A percentile compares a stretch with the other conserved stretches of the same genome.
These are phyloP conservation scores for Sciurus niger DNA, from an alignment of 2,113 vertebrate species.

Conservation along the genomic window DNA sequence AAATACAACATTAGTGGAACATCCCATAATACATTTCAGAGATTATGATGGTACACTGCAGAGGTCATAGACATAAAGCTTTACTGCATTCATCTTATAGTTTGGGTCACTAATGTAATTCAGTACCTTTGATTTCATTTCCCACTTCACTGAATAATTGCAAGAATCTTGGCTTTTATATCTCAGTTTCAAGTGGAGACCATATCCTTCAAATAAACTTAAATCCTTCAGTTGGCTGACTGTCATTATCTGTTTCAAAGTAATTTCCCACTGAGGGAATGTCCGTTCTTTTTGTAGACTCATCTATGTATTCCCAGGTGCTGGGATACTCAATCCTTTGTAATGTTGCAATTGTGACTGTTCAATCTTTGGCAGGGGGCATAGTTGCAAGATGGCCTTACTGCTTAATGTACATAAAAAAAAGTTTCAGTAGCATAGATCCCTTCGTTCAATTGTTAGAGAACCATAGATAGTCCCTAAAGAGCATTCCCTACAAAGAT, in stretches of 20 bases:
- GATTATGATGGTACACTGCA: background rate
- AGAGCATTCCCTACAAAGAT: background rate
- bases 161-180: background rate
- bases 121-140: conserved; percentile 49
- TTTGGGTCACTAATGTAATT: conserved; percentile 41
- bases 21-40: background rate
- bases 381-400: background rate
- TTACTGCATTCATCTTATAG: background rate
- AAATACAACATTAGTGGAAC: background rate
- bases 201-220: background rate
- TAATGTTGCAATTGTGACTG: background rate
- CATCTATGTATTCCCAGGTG: background rate
- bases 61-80: background rate
- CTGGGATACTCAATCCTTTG: background rate
- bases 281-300: conserved; percentile 12
- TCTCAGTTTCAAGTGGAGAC: conserved; percentile 21
- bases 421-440: background rate
- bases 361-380: background rate
- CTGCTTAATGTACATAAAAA: conserved; percentile 11
- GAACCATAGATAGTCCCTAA: conserved; percentile 11
- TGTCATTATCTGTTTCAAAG: conserved; percentile 25
- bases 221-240: background rate
- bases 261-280: background rate
- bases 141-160: conserved; percentile 28
- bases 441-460: background rate